Evolutionary conservation across 2,797 vertebrate genomes (phyloP), one percentile per base, ranked within the genome.

Genomic region (Valencia hispanica): DNA sequence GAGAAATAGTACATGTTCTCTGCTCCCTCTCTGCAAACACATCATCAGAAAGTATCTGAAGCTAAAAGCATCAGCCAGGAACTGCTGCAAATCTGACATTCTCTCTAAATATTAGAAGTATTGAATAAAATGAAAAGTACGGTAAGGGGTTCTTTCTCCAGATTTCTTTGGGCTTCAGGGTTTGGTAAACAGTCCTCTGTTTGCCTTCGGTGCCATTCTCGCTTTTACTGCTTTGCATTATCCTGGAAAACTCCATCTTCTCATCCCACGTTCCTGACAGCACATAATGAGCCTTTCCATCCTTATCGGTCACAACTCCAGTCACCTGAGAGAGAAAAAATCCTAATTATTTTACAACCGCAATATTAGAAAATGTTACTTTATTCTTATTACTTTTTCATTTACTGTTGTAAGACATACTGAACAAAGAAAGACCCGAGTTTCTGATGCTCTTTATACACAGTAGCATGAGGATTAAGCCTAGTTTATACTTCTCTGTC

Each of bases 1-100:
- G 98, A 98, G 90, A 99, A 99, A 89, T 94, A 99, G 89, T 99
- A 98, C 98, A 99, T 99, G 89, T 95, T 97, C 84, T 99, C 98
- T 0, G 98, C 97, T 8, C 97, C 96, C 61, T 99, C 98, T 84
- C 98, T 99, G 85, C 4, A 12, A 79, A 51, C 36, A 48, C 20
- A 78, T n/a, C 22, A 47, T 0, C 27, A 77, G 25, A 27, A 77
- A 78, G 74, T 15, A 39, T 78, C 4, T 68, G 25, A 51, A 27
- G 11, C 9, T 65, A 2, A 25, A 65, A 72, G 36, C 27, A 4
- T 15, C 43, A 41, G 36, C 7, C 14, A 43, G 65, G 1, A 20
- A 0, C n/a, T 11, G 15, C 3, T 18, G 2, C 17, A n/a, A 7
- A 1, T 70, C 68, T 0, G 36, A 18, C 18, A 4, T 72, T 48